phyloP scores from a whole-genome alignment of 92 coral and sea anemone species.

The Pocillopora grandis region DNA sequence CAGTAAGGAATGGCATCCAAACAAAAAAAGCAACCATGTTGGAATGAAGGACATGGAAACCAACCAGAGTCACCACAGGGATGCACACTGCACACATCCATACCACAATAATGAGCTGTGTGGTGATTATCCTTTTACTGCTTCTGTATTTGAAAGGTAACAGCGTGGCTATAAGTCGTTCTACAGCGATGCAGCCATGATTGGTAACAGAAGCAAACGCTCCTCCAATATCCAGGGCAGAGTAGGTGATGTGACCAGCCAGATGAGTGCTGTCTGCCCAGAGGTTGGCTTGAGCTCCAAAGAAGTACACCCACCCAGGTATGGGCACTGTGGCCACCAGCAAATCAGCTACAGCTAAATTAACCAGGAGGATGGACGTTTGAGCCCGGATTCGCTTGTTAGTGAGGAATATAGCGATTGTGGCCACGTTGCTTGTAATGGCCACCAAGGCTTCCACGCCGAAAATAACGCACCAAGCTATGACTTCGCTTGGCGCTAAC shows the following conservation, averaged over 20 bases:
- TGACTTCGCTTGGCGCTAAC: neutral
- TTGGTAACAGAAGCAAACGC: slow-evolving; percentile 37
- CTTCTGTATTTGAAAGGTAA: slow-evolving; percentile 22
- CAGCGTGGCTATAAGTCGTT: slow-evolving; percentile 35
- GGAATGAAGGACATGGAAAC: slow-evolving; percentile 21
- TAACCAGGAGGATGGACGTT: slow-evolving; percentile 16
- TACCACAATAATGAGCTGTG: neutral
- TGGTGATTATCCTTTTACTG: slow-evolving; percentile 14
- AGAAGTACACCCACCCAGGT: slow-evolving; percentile 31
- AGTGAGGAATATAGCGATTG: neutral
- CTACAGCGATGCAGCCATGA: slow-evolving; percentile 45
- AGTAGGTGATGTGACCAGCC: neutral
- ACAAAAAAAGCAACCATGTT: slow-evolving; percentile 22
- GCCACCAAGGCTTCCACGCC: slow-evolving; percentile 27
- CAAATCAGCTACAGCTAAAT: slow-evolving; percentile 31
- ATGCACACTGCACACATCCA: slow-evolving; percentile 32
- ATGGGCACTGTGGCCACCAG: slow-evolving; percentile 3
- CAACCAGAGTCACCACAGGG: neutral
- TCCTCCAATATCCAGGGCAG: slow-evolving; percentile 10
- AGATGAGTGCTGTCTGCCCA: neutral
- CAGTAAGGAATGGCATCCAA: slow-evolving; percentile 31
- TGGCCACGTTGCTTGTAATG: neutral
- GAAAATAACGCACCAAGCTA: slow-evolving; percentile 24
- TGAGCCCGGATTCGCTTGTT: slow-evolving; percentile 6
- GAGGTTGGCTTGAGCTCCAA: neutral